Base-by-base conservation (phyloP, 2,113 vertebrate species). In the Dromiciops gliroides region DNA sequence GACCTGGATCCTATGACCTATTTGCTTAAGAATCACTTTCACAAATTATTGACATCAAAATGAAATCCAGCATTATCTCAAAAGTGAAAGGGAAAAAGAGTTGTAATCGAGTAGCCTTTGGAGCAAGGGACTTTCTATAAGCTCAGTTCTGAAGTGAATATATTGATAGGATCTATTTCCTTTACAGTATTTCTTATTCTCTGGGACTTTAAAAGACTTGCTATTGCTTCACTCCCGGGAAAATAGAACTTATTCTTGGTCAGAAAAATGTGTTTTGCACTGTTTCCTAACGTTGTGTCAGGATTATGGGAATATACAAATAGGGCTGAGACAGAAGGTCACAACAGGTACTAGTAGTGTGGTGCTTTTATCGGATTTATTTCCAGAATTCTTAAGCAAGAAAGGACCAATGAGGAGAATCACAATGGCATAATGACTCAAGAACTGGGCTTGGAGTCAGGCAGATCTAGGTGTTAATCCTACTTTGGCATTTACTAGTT, bases 11-110 rank as follows among this genome's bases (percentile, higher is more conserved):
- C 67, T 94, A 93, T 51, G 60, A 44, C 23, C 23, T 83, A 47
- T 31, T 23, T 50, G 31, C 94, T 92, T 94, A 28, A 94, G 93
- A 75, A 88, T 49, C 19, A 95, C 49, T 96, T 96, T 95, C 91
- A 93, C 88, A 1, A n/a, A 9, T 48, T 83, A 83, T 52, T 96
- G 51, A n/a, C 92, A 88, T 93, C 49, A 97, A 93, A 95, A 60
- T 92, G 90, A 93, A 90, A 95, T 60, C 93, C 89, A 93, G 48
- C 94, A 89, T 91, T 37, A 47, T 93, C 92, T 83, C n/a, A 53
- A 50, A 56, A 94, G 8, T 50, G n/a, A 23, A 90, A 48, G 48
- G 50, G 48, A 23, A 90, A 50, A 22, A 25, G 10, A 37, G 37
- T 37, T 96, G 31, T 91, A 60, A 89, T 48, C 94, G 90, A 96